Evolutionary conservation across 1,140 invertebrate genomes (phyloP), one percentile per base, ranked within the genome.

Genomic region (Grapholita molesta): DNA sequence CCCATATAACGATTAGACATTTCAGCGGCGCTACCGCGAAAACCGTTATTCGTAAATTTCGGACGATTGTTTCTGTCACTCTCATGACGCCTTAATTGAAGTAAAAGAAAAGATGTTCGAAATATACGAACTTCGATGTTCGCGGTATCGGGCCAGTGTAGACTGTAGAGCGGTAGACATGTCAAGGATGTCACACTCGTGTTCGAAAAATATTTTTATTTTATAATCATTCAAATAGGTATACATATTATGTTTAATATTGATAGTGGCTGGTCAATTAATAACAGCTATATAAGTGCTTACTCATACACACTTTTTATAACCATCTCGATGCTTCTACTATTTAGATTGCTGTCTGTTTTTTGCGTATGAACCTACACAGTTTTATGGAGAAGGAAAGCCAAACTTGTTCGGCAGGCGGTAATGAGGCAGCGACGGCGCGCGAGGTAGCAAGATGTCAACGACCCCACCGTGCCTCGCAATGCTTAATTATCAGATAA

Each of bases 401-500:
- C 24, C 24, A 15, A 28, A 61, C 55, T 61, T 25, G 28, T 61
- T 61, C 24, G 55, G 55, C n/a, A 28, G 53, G 53, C 25, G 53
- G 55, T 48, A 48, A 30, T 61, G 55, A 66, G 30, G 4, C 9
- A 3, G 64, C 64, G 64, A 61, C 53, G 53, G 53, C 55, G 23
- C 55, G 12, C 42, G 42, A 30, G 64, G 38, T 35, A 67, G 64
- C 66, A 33, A 66, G 68, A 76, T 67, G 83, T 71, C 84, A 85
- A 84, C 71, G 82, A 84, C 85, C 83, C 83, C 71, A 11, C 42
- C 42, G 18, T 48, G 12, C 70, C 66, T 61, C 77, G 76, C 74
- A 78, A 73, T 70, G 72, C 70, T 84, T 79, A 85, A 84, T 83
- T 81, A 77, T 80, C 70, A 68, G 74, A 72, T 82, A 83, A 83